A percentile compares a stretch with the other conserved stretches of the same genome.
These are phyloP conservation scores for Hesperophylax magnus DNA, from an alignment of 1,140 invertebrate species.

Conservation along the genomic window DNA sequence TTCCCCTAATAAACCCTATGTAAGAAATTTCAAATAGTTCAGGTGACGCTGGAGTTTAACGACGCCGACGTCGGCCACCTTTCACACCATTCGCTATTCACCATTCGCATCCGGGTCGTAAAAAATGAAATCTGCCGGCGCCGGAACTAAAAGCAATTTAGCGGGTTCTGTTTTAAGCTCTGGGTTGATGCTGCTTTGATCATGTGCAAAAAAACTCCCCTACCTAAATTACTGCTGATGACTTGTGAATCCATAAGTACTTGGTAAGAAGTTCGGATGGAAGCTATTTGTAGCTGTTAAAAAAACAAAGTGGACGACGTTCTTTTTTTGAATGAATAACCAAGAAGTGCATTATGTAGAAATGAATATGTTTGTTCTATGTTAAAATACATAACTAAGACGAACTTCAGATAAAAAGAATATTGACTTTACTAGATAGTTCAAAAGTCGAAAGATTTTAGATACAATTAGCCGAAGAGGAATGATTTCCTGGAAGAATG, in stretches of 20 bases:
- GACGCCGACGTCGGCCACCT: neutral
- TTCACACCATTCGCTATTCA: neutral
- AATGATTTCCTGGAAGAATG: too few species aligned
- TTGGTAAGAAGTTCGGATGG: neutral
- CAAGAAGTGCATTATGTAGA: too few species aligned
- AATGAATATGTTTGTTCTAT: too few species aligned
- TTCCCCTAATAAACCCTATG: neutral
- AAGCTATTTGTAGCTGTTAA: neutral
- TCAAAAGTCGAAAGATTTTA: too few species aligned
- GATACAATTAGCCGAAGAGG: too few species aligned
- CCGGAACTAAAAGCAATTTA: conserved; percentile 31
- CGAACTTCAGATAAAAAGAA: too few species aligned
- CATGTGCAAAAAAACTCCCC: conserved; percentile 16
- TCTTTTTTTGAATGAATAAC: too few species aligned
- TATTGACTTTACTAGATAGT: neutral
- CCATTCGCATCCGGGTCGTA: conserved; percentile 7
- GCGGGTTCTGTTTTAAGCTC: conserved; percentile 24
- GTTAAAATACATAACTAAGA: too few species aligned
- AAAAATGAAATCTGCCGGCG: conserved; percentile 24
- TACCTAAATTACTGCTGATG: conserved; percentile 22
- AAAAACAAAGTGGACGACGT: neutral
- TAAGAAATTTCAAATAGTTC: conserved; percentile 18
- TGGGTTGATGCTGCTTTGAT: conserved; percentile 17
- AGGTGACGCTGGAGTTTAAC: conserved; percentile 20
- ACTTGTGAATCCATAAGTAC: neutral